phyloP scores from a whole-genome alignment of 2,797 vertebrate species.

The Onychomys leucogaster region DNA sequence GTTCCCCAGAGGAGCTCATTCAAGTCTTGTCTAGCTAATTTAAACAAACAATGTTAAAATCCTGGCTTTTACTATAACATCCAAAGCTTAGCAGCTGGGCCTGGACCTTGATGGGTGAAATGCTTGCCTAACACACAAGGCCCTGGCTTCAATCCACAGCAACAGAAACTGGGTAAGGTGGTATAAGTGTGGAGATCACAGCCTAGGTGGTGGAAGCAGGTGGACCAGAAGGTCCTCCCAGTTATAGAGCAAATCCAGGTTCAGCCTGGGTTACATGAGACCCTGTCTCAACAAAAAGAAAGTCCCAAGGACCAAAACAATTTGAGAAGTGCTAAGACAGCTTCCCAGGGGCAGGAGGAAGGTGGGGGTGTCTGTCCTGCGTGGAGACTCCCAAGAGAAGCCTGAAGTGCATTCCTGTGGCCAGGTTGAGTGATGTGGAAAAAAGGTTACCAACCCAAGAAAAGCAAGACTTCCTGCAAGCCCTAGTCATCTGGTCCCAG shows the following conservation, averaged over 20 bases:
- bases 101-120: background rate
- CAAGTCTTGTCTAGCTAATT: background rate
- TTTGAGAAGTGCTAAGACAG: background rate
- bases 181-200: no score
- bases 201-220: background rate
- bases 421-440: background rate
- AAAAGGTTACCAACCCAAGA: background rate
- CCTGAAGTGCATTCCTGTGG: background rate
- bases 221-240: background rate
- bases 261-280: background rate
- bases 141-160: background rate
- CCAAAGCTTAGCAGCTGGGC: background rate
- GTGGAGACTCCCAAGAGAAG: background rate
- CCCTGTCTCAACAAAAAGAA: background rate
- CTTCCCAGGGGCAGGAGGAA: background rate
- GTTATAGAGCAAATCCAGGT: background rate
- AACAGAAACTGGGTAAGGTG: background rate
- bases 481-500: background rate
- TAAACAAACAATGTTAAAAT: background rate
- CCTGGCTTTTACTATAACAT: background rate
- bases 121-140: background rate
- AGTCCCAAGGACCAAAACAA: background rate
- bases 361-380: background rate
- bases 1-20: background rate
- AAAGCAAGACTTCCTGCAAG: background rate